Percentiles rank a stretch among this genome's conserved stretches.
These are phyloP conservation scores for Hirtodrosophila confusa DNA, from an alignment of 2,888 invertebrate species.

Conservation along the genomic window DNA sequence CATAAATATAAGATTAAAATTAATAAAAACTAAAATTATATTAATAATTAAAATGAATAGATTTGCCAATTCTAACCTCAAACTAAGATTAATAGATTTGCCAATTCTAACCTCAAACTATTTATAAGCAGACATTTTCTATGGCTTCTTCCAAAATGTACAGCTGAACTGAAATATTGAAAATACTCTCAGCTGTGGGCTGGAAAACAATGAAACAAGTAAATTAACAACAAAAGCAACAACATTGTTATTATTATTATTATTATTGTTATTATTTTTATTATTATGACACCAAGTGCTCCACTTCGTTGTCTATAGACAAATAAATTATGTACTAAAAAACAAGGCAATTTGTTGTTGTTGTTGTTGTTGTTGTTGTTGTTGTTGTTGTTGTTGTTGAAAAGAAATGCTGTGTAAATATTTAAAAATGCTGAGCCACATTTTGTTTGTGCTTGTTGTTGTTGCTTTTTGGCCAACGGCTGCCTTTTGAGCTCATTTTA, in stretches of 20 bases:
- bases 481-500: constrained; percentile 61
- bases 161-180: too few species aligned
- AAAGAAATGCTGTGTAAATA: constrained; percentile 83
- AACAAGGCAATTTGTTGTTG: constrained; percentile 41
- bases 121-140: too few species aligned
- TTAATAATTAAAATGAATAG: too few species aligned
- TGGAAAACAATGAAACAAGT: background rate
- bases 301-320: constrained; percentile 65
- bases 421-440: constrained; percentile 79
- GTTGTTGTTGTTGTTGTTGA: constrained; percentile 42
- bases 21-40: too few species aligned
- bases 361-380: constrained; percentile 46
- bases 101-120: too few species aligned
- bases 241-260: constrained; percentile 16
- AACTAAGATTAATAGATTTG: too few species aligned
- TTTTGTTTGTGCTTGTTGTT: constrained; percentile 50
- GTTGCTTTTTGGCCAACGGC: constrained; percentile 59
- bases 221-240: background rate
- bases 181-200: too few species aligned
- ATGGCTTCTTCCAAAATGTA: too few species aligned
- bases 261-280: constrained; percentile 26
- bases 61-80: too few species aligned
- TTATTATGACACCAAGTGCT: constrained; percentile 69
- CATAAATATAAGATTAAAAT: too few species aligned
- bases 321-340: constrained; percentile 63